A percentile compares a stretch with the other conserved stretches of the same genome.
phyloP scores from a whole-genome alignment of 1,140 invertebrate species.

The Bombus huntii region DNA sequence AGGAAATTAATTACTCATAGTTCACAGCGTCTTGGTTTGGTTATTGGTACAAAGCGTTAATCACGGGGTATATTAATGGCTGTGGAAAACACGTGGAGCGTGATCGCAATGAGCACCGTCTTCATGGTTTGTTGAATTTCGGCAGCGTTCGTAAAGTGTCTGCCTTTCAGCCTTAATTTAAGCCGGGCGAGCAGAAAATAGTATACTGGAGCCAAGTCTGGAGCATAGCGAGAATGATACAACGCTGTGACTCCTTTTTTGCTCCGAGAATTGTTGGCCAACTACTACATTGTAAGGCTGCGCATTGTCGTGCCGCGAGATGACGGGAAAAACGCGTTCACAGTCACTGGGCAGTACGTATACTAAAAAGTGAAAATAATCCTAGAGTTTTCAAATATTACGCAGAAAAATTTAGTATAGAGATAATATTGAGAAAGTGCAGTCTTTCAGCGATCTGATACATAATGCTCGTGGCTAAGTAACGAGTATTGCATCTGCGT shows the following conservation, averaged over 20 bases:
- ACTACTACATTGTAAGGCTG: neutral
- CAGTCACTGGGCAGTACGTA: neutral
- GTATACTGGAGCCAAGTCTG: conserved; percentile 8
- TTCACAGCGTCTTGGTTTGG: neutral
- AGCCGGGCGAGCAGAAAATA: conserved; percentile 40
- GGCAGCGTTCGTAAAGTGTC: conserved; percentile 41
- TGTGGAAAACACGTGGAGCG: conserved; percentile 4
- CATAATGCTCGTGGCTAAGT: too few relatives aligned
- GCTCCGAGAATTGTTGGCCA: neutral
- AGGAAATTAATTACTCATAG: neutral
- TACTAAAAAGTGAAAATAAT: neutral
- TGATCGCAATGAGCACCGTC: conserved; percentile 22
- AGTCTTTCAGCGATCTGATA: too few relatives aligned
- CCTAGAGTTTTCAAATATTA: neutral
- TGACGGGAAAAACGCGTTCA: conserved; percentile 10
- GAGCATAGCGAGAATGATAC: neutral
- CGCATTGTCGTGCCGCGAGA: neutral
- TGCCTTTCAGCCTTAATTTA: conserved; percentile 39
- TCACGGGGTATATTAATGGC: conserved; percentile 24
- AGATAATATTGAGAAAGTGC: too few relatives aligned
- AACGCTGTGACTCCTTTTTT: conserved; percentile 9
- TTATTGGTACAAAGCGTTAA: conserved; percentile 25
- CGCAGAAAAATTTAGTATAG: neutral
- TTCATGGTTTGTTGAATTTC: conserved; percentile 41
- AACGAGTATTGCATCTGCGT: too few relatives aligned